A percentile compares a stretch with the other conserved stretches of the same genome.
Evolutionary conservation across 2,797 vertebrate genomes (phyloP).

Genomic region (Toxotes lorentzi): DNA sequence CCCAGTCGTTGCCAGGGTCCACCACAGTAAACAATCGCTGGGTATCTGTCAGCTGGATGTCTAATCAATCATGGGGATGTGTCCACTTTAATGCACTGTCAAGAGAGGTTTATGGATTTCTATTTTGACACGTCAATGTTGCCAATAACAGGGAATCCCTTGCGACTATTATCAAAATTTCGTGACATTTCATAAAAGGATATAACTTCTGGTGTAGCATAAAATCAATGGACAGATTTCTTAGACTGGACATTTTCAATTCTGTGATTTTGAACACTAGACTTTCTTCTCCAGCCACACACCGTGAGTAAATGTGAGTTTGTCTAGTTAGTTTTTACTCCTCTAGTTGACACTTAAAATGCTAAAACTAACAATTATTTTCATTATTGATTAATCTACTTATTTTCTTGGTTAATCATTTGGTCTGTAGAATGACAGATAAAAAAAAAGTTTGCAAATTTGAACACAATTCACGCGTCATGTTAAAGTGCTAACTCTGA

Average conservation of each 20-base stretch:
- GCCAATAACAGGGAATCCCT: conserved; percentile 72
- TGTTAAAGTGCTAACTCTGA: conserved; percentile 31
- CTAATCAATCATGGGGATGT: conserved; percentile 80
- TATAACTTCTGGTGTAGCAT: conserved; percentile 42
- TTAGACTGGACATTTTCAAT: conserved; percentile 23
- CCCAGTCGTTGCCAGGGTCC: conserved; percentile 77
- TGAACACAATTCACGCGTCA: conserved; percentile 16
- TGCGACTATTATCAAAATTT: conserved; percentile 72
- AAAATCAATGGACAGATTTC: conserved; percentile 48
- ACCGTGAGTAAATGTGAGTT: background rate
- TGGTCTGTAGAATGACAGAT: background rate
- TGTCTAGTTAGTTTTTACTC: background rate
- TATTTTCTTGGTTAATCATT: background rate
- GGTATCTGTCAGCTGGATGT: conserved; percentile 78
- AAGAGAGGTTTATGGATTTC: conserved; percentile 78
- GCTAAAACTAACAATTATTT: background rate
- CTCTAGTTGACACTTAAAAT: background rate
- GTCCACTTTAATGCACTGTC: conserved; percentile 83
- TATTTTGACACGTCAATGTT: conserved; percentile 78
- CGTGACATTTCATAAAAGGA: conserved; percentile 58
- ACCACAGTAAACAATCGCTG: conserved; percentile 81
- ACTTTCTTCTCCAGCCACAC: background rate
- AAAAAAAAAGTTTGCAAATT: conserved; percentile 5
- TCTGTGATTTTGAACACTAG: conserved; percentile 29
- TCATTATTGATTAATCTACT: background rate